Conservation (phyloP, 2,113 vertebrate species). For the Sander vitreus region DNA sequence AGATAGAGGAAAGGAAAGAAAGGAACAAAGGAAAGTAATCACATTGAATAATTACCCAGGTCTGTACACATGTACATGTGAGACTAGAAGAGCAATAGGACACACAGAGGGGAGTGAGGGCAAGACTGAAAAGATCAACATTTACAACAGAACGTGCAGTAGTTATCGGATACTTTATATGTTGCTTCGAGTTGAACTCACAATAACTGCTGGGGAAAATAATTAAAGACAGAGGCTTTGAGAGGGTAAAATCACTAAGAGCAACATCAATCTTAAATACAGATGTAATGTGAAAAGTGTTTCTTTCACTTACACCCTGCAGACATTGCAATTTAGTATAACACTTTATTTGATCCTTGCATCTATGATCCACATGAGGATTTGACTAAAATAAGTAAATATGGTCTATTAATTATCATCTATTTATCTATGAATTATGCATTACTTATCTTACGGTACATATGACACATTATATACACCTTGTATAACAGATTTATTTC, state of each 20-base stretch:
- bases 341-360: not conserved
- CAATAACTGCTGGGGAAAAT: not conserved
- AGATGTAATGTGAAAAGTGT: not conserved
- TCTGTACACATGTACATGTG: not conserved
- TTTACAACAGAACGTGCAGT: not conserved
- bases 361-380: not conserved
- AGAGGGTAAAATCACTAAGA: not conserved
- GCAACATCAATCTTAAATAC: not conserved
- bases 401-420: not conserved
- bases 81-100: not conserved
- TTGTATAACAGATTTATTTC: not conserved
- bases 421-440: not conserved
- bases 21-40: not conserved
- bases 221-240: not conserved
- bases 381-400: not conserved
- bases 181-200: not conserved
- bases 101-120: not conserved
- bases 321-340: not conserved
- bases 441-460: not conserved
- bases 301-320: not conserved
- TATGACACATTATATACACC: not conserved
- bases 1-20: conserved; percentile 16
- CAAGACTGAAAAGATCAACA: not conserved
- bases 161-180: not conserved
- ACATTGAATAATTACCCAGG: not conserved